Percentiles rank a stretch among this genome's conserved stretches.
These are phyloP conservation scores for Polypterus senegalus DNA, from an alignment of 2,113 vertebrate species.

Conservation along the genomic window DNA sequence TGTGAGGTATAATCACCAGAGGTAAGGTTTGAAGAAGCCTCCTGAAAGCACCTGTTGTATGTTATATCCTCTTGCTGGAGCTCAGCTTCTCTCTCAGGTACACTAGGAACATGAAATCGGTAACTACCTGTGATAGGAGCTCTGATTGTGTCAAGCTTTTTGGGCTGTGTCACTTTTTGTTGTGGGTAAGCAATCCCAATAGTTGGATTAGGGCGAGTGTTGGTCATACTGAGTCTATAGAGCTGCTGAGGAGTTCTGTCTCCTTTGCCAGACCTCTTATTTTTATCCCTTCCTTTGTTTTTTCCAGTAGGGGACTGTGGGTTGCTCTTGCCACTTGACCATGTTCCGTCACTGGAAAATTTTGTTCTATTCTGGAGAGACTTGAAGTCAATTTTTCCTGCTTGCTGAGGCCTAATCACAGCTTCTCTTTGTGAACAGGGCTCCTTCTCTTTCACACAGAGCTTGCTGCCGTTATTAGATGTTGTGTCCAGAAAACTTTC, in stretches of 20 bases:
- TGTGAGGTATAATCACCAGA: constrained; percentile 81
- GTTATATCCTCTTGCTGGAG: constrained; percentile 58
- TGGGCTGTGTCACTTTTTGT: constrained; percentile 62
- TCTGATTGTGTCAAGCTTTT: constrained; percentile 52
- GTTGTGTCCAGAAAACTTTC: constrained; percentile 47
- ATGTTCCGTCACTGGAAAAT: constrained; percentile 52
- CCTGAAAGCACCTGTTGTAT: constrained; percentile 65
- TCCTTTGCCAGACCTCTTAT: constrained; percentile 50
- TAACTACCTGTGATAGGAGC: constrained; percentile 52
- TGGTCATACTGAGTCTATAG: constrained; percentile 63
- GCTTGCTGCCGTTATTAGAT: constrained; percentile 35
- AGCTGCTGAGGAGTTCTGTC: constrained; percentile 69
- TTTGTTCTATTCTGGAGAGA: constrained; percentile 59
- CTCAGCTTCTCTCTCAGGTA: constrained; percentile 56
- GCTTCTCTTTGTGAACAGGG: constrained; percentile 70
- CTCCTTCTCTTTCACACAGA: constrained; percentile 54
- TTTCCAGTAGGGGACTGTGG: constrained; percentile 63
- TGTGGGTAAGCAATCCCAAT: constrained; percentile 73
- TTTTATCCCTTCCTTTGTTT: constrained; percentile 51
- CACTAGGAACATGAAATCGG: constrained; percentile 59
- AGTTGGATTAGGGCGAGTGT: constrained; percentile 59
- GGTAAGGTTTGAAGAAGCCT: constrained; percentile 55
- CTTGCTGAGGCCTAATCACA: constrained; percentile 68
- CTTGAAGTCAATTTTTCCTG: constrained; percentile 69
- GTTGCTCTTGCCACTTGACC: constrained; percentile 55